Evolutionary conservation across 2,113 vertebrate species (phyloP).

Genomic region (Turnix velox): DNA sequence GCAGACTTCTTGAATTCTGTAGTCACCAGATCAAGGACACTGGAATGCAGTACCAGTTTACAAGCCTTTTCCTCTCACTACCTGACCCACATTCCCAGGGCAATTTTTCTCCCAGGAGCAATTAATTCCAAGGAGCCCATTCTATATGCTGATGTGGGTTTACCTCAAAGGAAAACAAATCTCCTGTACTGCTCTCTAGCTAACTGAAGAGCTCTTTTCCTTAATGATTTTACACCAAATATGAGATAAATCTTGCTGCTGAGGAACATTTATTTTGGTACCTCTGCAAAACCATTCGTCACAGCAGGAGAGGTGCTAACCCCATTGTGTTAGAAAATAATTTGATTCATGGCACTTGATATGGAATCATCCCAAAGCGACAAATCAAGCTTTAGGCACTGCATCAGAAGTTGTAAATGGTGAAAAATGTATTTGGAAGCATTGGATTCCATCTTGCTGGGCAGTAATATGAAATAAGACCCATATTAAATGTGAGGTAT

Average conservation of each 20-base stretch:
- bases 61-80: not conserved
- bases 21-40: not conserved
- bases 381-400: slow-evolving; percentile 6
- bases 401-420: not conserved
- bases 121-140: not conserved
- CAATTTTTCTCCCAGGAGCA: not conserved
- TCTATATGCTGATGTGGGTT: not conserved
- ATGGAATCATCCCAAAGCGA: not conserved
- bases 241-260: not conserved
- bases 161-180: slow-evolving; percentile 20
- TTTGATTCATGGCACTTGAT: slow-evolving; percentile 52
- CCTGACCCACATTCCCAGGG: not conserved
- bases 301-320: slow-evolving; percentile 22
- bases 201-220: not conserved
- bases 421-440: not conserved
- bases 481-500: not conserved
- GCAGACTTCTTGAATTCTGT: not conserved
- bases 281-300: not conserved
- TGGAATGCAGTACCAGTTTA: not conserved
- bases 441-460: not conserved
- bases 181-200: not conserved
- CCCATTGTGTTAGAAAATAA: slow-evolving; percentile 52
- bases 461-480: not conserved
- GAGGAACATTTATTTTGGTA: slow-evolving; percentile 11
- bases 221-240: not conserved